phyloP scores from a whole-genome alignment of 2,797 vertebrate genomes.

The Coendou prehensilis region DNA sequence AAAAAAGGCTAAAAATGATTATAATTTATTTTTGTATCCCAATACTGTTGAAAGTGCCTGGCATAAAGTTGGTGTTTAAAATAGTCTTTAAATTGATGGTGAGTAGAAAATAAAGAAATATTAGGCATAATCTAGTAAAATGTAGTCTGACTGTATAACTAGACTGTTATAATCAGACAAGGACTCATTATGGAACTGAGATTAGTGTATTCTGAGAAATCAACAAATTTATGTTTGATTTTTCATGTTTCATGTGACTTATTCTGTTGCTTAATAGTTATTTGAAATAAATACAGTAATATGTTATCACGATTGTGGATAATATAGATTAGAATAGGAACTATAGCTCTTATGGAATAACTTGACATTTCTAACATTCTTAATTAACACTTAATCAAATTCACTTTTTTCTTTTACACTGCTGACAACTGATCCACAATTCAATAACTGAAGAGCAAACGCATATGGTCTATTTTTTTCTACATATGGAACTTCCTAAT shows the following conservation, averaged over 20 bases:
- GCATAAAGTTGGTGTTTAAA: neutral
- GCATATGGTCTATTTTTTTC: neutral
- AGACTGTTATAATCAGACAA: neutral
- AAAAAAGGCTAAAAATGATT: no score
- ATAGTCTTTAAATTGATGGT: neutral
- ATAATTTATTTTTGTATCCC: neutral
- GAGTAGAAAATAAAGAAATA: neutral
- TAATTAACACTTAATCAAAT: neutral
- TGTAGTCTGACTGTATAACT: neutral
- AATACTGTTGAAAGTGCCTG: neutral
- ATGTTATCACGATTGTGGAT: neutral
- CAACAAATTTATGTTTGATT: neutral
- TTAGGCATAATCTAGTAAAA: neutral
- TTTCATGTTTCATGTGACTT: conserved; percentile 3
- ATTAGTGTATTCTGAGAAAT: neutral
- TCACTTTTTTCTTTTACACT: neutral
- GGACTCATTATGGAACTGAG: neutral
- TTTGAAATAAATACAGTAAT: neutral
- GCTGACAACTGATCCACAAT: neutral
- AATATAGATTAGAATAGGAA: neutral
- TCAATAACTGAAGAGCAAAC: neutral
- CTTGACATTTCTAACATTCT: neutral
- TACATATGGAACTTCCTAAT: neutral
- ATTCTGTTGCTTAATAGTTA: neutral
- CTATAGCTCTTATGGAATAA: neutral